These are phyloP conservation scores for Linyphia triangularis DNA, from an alignment of 2,888 invertebrate species.

Conservation along the genomic window DNA sequence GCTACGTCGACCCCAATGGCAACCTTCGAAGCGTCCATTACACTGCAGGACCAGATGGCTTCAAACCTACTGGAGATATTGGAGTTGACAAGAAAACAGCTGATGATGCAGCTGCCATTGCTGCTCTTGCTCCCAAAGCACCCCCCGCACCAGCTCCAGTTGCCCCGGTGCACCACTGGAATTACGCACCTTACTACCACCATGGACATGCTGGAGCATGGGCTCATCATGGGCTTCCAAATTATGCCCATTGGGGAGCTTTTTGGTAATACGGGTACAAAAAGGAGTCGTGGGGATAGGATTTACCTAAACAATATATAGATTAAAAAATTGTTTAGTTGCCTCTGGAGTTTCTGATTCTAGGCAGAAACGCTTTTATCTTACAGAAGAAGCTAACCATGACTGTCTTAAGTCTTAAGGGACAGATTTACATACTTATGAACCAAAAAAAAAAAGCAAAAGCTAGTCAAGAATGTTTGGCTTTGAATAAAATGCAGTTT, in stretches of 20 bases:
- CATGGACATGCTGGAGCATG: constrained; percentile 25
- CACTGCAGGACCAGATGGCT: constrained; percentile 74
- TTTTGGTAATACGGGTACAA: constrained; percentile 28
- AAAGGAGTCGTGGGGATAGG: not conserved
- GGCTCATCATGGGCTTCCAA: constrained; percentile 8
- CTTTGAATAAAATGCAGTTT: too few relatives aligned
- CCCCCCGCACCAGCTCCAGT: constrained; percentile 6
- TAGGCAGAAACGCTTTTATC: too few relatives aligned
- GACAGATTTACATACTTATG: too few relatives aligned
- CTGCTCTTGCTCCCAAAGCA: constrained; percentile 72
- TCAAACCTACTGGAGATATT: constrained; percentile 75
- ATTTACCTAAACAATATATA: too few relatives aligned
- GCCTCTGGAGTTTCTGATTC: too few relatives aligned
- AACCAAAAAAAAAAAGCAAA: too few relatives aligned
- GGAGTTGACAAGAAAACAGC: constrained; percentile 75
- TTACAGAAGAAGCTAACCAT: too few relatives aligned
- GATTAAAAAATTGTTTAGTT: too few relatives aligned
- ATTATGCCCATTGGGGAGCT: constrained; percentile 54
- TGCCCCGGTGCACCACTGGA: constrained; percentile 1
- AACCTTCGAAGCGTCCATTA: constrained; percentile 66
- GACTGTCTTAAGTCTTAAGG: too few relatives aligned
- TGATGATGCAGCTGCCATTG: constrained; percentile 70
- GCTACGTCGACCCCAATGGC: constrained; percentile 74
- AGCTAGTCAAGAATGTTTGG: too few relatives aligned
- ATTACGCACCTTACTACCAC: constrained; percentile 39